These are phyloP conservation scores for Diplolepis rosae DNA, from an alignment of 2,888 invertebrate species.

Conservation along the genomic window DNA sequence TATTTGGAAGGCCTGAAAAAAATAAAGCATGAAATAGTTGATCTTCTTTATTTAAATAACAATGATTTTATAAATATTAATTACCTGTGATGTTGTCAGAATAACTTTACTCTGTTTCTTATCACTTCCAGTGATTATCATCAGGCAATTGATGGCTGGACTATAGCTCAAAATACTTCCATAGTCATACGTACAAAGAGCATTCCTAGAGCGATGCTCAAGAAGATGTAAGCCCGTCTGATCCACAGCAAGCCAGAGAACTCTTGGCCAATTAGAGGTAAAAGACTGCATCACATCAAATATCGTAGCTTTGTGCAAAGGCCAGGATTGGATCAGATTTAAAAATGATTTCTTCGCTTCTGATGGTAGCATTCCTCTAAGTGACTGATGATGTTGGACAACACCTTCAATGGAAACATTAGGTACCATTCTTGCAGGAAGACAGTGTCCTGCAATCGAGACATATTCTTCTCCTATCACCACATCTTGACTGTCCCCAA, in stretches of 20 bases:
- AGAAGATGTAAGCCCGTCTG: constrained; percentile 92
- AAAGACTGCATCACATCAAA: constrained; percentile 98
- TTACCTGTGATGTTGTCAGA: constrained; percentile 92
- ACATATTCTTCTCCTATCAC: constrained; percentile 78
- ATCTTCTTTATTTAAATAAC: not conserved
- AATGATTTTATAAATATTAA: not conserved
- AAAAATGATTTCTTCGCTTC: constrained; percentile 95
- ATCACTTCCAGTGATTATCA: constrained; percentile 94
- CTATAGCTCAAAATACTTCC: constrained; percentile 92
- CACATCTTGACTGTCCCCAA: constrained; percentile 86
- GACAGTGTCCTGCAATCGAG: constrained; percentile 84
- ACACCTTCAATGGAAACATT: constrained; percentile 88
- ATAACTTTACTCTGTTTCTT: constrained; percentile 95
- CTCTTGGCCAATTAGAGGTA: constrained; percentile 95
- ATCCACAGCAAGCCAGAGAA: constrained; percentile 94
- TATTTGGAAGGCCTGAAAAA: constrained; percentile 89
- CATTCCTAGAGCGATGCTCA: constrained; percentile 90
- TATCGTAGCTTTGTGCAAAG: constrained; percentile 92
- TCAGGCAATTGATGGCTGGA: constrained; percentile 92
- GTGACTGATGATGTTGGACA: constrained; percentile 91
- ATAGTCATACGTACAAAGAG: constrained; percentile 94
- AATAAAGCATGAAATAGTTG: not conserved
- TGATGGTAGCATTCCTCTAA: constrained; percentile 88
- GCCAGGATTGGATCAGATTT: constrained; percentile 95
- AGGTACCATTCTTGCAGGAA: constrained; percentile 88